Evolutionary conservation across 2,113 vertebrate genomes (phyloP).

Genomic region (Cranoglanis bouderius): DNA sequence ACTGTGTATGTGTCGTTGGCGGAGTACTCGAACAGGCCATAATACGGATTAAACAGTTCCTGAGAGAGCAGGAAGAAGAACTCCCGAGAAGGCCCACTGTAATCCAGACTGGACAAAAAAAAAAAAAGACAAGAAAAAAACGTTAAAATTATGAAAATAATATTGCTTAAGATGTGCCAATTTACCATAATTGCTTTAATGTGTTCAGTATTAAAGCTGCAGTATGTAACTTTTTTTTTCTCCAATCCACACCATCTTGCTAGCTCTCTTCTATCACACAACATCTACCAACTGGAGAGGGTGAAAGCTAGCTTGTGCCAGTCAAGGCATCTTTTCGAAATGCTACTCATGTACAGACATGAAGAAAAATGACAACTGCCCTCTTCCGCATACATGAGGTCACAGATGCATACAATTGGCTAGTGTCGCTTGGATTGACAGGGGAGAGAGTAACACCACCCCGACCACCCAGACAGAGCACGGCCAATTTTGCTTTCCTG

Average conservation of each 20-base stretch:
- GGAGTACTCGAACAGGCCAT: constrained; percentile 89
- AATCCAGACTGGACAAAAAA: constrained; percentile 79
- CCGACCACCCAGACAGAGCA: not conserved
- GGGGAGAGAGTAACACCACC: not conserved
- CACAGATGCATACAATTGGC: not conserved
- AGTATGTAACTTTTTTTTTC: not conserved
- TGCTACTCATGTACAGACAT: no score
- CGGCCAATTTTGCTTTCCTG: not conserved
- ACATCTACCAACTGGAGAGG: not conserved
- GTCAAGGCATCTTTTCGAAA: not conserved
- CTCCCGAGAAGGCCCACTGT: constrained; percentile 88
- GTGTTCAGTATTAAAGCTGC: not conserved
- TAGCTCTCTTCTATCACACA: not conserved
- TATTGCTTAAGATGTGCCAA: not conserved
- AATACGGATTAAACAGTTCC: constrained; percentile 92
- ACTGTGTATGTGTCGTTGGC: constrained; percentile 91
- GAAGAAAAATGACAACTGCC: not conserved
- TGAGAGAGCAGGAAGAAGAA: constrained; percentile 93
- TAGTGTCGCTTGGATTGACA: not conserved
- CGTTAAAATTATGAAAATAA: not conserved
- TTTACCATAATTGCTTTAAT: not conserved
- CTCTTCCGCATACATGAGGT: not conserved
- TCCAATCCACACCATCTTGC: not conserved
- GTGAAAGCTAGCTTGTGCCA: not conserved
- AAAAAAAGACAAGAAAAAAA: not conserved